Evolutionary conservation across 1,140 invertebrate genomes (phyloP).

Genomic region (Seison nebaliae): DNA sequence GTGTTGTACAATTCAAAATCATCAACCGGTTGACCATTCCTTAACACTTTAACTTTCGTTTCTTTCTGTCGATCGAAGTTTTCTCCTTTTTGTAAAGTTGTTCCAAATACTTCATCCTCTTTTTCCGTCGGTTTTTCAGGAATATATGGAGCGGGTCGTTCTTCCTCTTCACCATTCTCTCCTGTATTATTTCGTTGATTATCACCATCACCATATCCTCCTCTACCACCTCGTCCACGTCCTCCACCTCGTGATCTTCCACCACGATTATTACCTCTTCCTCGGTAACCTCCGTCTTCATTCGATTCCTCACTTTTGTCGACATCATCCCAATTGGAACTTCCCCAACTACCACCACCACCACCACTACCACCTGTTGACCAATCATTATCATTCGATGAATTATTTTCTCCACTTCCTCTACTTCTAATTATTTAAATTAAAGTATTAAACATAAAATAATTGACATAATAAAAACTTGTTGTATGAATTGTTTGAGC

Average conservation of each 20-base stretch:
- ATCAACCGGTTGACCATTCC: too few relatives aligned
- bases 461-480: too few relatives aligned
- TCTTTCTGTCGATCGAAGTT: conserved; percentile 5
- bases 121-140: conserved; percentile 1
- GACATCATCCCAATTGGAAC: neutral
- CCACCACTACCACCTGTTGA: too few relatives aligned
- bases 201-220: neutral
- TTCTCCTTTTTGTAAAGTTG: too few relatives aligned
- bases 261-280: neutral
- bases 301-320: neutral
- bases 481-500: too few relatives aligned
- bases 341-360: too few relatives aligned
- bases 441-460: too few relatives aligned
- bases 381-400: too few relatives aligned
- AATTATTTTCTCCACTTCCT: too few relatives aligned
- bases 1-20: conserved; percentile 30
- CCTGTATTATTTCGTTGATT: too few relatives aligned
- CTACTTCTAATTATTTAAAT: too few relatives aligned
- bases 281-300: neutral
- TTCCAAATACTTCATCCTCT: neutral
- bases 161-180: too few relatives aligned
- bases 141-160: conserved; percentile 9
- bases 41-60: neutral
- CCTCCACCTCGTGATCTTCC: neutral
- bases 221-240: neutral